phyloP scores from a whole-genome alignment of 2,888 invertebrate species.

The Cerastis rubricosa region DNA sequence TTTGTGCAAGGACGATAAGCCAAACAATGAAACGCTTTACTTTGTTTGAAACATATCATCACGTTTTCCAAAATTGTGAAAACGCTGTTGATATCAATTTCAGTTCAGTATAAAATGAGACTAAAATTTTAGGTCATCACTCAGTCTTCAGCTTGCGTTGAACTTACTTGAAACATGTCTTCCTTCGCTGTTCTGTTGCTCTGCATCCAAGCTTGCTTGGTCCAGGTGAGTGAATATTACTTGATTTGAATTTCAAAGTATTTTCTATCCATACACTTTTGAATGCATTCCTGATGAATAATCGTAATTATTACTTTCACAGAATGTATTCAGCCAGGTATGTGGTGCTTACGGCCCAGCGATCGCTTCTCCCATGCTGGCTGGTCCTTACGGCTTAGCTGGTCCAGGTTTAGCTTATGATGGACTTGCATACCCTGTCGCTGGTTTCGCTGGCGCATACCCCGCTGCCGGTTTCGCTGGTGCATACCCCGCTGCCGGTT shows the following conservation, averaged over 20 bases:
- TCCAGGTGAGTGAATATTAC: constrained; percentile 40
- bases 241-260: not conserved
- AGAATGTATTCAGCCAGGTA: not conserved
- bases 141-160: constrained; percentile 39
- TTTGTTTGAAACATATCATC: not conserved
- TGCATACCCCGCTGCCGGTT: no score
- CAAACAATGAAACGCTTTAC: not conserved
- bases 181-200: constrained; percentile 67
- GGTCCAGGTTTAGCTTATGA: constrained; percentile 2
- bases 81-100: not conserved
- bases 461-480: no score
- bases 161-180: constrained; percentile 65
- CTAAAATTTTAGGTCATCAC: not conserved
- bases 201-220: constrained; percentile 69
- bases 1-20: constrained; percentile 37
- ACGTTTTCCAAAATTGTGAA: constrained; percentile 33
- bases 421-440: not conserved
- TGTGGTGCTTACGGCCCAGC: constrained; percentile 19
- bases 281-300: not conserved
- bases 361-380: not conserved
- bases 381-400: not conserved
- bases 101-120: constrained; percentile 41
- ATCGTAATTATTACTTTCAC: not conserved
- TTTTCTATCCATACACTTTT: not conserved
- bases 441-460: no score